Base-by-base conservation (phyloP, 1,140 invertebrate genomes). In the Cherax quadricarinatus region DNA sequence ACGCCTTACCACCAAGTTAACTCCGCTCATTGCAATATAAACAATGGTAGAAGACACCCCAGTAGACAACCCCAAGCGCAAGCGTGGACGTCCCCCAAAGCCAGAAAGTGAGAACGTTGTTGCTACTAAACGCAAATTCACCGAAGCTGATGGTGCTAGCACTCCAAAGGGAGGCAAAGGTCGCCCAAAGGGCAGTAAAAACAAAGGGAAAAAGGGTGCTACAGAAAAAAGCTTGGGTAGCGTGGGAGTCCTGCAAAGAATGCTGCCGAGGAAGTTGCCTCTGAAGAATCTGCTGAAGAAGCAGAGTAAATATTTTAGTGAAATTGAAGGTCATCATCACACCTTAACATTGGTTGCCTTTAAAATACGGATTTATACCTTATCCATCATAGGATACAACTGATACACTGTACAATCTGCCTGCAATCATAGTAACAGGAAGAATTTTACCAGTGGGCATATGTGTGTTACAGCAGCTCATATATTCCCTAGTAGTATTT, bases 171-270 rank as follows among this genome's bases (percentile, higher is more conserved):
- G 88, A 53, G 88, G 88, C 12, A 21, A 82, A 90, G 88, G 88
- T 51, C 79, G 88, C 48, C 88, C 88, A 18, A 90, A 90, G 88
- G 88, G 88, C 2, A 90, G 88, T 82, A 90, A 90, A 62, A 90
- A 90, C 62, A 90, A 90, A 62, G 41, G 62, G 6, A 60, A 60
- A 12, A 85, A 75, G n/a, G 49, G 66, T 48, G 82, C 48, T 14
- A n/a, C n/a, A n/a, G n/a, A n/a, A n/a, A n/a, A n/a, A n/a, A n/a
- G 21, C 70, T 83, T 79, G 79, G 88, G 48, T 73, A 60, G 79
- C 88, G 88, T 60, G 88, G 88, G 12, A 79, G 88, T 51, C 88
- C 79, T 21, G 48, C 88, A 73, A 89, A 89, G 88, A 87, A 87
- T 78, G 48, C 86, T 16, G 70, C 86, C 16, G 70, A 89, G 41